Conservation (phyloP, 1,140 invertebrate genomes). For the Diabrotica virgifera region DNA sequence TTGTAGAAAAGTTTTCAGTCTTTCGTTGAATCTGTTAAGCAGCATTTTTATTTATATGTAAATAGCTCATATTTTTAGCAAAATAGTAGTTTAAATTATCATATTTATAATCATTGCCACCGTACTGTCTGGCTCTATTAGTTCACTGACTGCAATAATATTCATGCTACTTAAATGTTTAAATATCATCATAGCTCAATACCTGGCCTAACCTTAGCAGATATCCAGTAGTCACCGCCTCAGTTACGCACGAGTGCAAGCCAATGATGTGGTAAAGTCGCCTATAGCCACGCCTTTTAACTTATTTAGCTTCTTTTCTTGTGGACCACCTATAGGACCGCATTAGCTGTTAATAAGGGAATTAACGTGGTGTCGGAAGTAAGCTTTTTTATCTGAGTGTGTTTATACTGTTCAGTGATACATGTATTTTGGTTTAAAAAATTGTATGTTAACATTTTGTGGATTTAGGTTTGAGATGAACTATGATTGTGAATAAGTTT, state of each 20-base stretch:
- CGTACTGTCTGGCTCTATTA: too few species aligned
- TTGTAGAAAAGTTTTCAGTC: too few species aligned
- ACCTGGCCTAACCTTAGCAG: too few species aligned
- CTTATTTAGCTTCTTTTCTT: constrained; percentile 2
- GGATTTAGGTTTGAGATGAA: not conserved
- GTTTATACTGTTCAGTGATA: not conserved
- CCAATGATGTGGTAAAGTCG: constrained; percentile 14
- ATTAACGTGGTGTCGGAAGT: too few species aligned
- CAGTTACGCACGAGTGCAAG: not conserved
- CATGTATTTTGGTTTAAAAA: not conserved
- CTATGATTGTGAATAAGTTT: constrained; percentile 3
- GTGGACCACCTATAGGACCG: constrained; percentile 12
- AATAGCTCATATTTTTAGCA: too few species aligned
- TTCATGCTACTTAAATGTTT: too few species aligned
- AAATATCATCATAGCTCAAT: too few species aligned
- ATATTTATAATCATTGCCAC: too few species aligned
- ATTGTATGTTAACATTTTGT: not conserved
- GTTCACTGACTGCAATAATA: too few species aligned
- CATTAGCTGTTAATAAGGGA: constrained; percentile 1
- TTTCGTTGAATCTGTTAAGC: too few species aligned
- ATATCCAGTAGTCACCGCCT: not conserved
- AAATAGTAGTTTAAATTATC: too few species aligned
- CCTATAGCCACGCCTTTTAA: not conserved
- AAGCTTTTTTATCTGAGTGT: not conserved
- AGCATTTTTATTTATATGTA: too few species aligned